Base-by-base conservation (phyloP, 2,888 invertebrate species). In the Pardosa pseudoannulata region DNA sequence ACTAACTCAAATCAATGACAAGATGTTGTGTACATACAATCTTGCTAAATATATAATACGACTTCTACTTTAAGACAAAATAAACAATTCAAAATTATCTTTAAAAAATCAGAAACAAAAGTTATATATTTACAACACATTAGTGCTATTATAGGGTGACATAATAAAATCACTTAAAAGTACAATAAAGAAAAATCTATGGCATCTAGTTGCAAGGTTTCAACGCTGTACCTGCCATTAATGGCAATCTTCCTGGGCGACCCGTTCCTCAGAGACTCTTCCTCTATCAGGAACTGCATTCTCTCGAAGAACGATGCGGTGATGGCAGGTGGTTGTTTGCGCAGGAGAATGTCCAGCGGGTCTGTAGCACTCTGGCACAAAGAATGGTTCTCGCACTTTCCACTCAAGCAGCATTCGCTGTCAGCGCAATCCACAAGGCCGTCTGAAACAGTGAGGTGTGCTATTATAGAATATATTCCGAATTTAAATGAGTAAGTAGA, bases 341-440 rank as follows among this genome's bases (percentile, higher is more conserved):
- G 94, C 13, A 98, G 94, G 39, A 99, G 94, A 23, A 99, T 98
- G 92, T 98, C 98, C 23, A 97, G 96, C 0, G 99, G 99, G 92
- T 98, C 98, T 91, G 97, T 97, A 90, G 98, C 97, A 29, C 97
- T 96, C 91, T 97, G 94, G 93, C 99, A 99, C 95, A 98, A 96
- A 90, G 96, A 95, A 93, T 96, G 96, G 91, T 97, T 96, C 62
- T 95, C 93, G 92, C 98, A 98, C 89, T 95, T 94, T 16, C 95
- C 94, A 91, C 95, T 95, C 89, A 95, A 95, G 92, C 99, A 99
- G 93, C 99, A 99, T 93, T 99, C 99, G 91, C 98, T 97, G 93
- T 99, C 99, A 89, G 97, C 96, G 93, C 99, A 99, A 94, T 99
- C 99, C 90, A 95, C 94, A 94, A 99, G 96, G 89, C 98, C 98